Percentiles rank a stretch among this genome's conserved stretches.
These are phyloP conservation scores for Pogonophryne albipinna DNA, from an alignment of 2,797 vertebrate species.

Conservation along the genomic window DNA sequence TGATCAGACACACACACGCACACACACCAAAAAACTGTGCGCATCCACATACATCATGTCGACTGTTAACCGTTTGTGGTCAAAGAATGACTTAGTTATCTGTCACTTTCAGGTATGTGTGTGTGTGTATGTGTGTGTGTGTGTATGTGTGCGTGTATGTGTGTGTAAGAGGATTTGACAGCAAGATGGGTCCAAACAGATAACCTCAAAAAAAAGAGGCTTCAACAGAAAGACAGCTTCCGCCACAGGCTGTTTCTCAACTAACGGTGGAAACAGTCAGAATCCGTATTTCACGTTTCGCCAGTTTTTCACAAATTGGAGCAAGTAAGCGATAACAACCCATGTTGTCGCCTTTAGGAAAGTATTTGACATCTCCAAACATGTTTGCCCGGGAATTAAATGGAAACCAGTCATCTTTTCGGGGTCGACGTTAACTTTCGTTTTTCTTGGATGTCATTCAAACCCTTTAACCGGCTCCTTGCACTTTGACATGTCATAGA, in stretches of 20 bases:
- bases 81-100: conserved; percentile 79
- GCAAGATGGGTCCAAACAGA: conserved; percentile 61
- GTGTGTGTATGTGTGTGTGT: conserved; percentile 31
- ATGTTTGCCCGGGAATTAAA: conserved; percentile 7
- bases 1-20: conserved; percentile 73
- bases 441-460: not conserved
- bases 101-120: conserved; percentile 78
- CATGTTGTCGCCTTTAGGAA: not conserved
- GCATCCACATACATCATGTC: conserved; percentile 73
- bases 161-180: conserved; percentile 44
- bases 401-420: not conserved
- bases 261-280: conserved; percentile 58
- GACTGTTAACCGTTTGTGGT: conserved; percentile 88
- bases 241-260: conserved; percentile 67
- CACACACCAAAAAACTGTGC: conserved; percentile 60
- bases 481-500: conserved; percentile 6
- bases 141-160: conserved; percentile 18
- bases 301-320: conserved; percentile 16
- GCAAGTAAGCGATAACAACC: not conserved
- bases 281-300: conserved; percentile 42
- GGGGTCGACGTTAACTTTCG: not conserved
- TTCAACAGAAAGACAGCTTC: conserved; percentile 56
- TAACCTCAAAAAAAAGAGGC: conserved; percentile 54
- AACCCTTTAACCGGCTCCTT: not conserved
- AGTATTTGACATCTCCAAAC: not conserved